Conservation (phyloP, 2,797 vertebrate species). For the Poecilia wingei region DNA sequence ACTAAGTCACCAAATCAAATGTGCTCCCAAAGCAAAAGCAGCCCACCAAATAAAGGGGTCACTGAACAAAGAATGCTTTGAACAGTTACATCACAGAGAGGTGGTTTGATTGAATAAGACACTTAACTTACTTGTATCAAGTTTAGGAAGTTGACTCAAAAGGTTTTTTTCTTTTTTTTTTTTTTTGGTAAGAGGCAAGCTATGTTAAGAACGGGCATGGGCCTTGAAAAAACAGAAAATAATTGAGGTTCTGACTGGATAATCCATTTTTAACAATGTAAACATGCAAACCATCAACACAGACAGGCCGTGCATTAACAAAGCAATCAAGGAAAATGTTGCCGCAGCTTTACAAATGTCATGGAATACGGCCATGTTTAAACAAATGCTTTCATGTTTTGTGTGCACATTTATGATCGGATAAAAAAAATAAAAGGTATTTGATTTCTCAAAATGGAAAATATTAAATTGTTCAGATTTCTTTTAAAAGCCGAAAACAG, state of each 20-base stretch:
- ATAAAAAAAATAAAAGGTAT: not conserved
- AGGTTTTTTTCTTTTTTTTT: not conserved
- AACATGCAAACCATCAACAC: conserved; percentile 17
- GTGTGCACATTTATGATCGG: not conserved
- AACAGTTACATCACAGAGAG: conserved; percentile 78
- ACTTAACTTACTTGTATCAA: conserved; percentile 63
- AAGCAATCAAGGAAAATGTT: not conserved
- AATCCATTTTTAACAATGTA: conserved; percentile 39
- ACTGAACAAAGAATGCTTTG: conserved; percentile 85
- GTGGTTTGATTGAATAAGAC: conserved; percentile 65
- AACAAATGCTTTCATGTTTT: not conserved
- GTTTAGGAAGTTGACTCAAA: conserved; percentile 51
- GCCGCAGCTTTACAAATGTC: not conserved
- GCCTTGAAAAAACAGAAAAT: conserved; percentile 41
- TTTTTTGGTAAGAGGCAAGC: conserved; percentile 28
- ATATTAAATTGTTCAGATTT: not conserved
- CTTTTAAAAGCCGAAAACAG: not conserved
- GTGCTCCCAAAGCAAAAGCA: conserved; percentile 58
- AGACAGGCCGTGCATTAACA: conserved; percentile 4
- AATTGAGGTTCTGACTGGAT: conserved; percentile 33
- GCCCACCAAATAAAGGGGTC: conserved; percentile 73
- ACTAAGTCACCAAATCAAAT: conserved; percentile 72
- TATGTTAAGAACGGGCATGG: conserved; percentile 21
- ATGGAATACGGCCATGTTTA: not conserved
- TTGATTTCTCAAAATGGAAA: not conserved